Conservation (phyloP, 2,113 vertebrate genomes). For the Phrynosoma platyrhinos region DNA sequence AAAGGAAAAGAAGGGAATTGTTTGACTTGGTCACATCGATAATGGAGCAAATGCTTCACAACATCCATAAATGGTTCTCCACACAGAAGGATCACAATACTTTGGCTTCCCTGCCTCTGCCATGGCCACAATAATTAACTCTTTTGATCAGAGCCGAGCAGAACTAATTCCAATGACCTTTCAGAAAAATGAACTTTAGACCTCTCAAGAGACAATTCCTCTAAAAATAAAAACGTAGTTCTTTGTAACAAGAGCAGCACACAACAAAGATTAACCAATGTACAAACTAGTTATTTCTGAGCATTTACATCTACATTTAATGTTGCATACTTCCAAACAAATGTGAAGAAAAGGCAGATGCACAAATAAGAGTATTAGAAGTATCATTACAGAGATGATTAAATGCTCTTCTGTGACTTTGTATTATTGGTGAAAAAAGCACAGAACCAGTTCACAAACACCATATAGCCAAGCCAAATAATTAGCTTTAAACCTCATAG, state of each 20-base stretch:
- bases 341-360: slow-evolving; percentile 64
- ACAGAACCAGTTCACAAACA: slow-evolving; percentile 34
- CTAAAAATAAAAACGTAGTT: background rate
- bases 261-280: background rate
- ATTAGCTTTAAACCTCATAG: slow-evolving; percentile 46
- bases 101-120: background rate
- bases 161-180: background rate
- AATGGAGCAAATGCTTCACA: background rate
- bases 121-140: background rate
- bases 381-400: slow-evolving; percentile 65
- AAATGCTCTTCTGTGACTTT: slow-evolving; percentile 58
- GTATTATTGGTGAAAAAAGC: slow-evolving; percentile 50
- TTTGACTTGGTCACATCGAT: background rate
- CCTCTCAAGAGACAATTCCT: background rate
- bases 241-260: background rate
- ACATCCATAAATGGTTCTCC: background rate
- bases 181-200: slow-evolving; percentile 12
- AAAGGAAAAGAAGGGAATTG: background rate
- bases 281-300: slow-evolving; percentile 5
- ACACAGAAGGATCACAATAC: background rate
- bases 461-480: slow-evolving; percentile 68
- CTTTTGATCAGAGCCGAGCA: slow-evolving; percentile 10
- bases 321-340: slow-evolving; percentile 51
- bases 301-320: slow-evolving; percentile 33
- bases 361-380: slow-evolving; percentile 62